These are phyloP conservation scores for Nemapogon koenigi DNA, from an alignment of 2,888 invertebrate genomes.

Conservation along the genomic window DNA sequence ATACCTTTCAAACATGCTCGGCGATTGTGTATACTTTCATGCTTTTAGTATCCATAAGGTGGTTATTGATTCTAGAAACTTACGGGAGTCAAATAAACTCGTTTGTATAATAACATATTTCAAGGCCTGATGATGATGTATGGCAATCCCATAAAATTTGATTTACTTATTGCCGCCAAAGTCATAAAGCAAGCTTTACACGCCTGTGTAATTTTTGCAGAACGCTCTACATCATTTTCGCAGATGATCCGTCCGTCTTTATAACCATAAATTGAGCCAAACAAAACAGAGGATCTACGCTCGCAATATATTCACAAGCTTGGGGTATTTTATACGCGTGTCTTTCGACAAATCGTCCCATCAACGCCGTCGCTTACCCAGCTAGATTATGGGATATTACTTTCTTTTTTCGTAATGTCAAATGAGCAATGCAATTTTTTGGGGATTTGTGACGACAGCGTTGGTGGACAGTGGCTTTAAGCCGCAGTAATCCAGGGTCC, in stretches of 20 bases:
- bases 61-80: too few species aligned
- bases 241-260: constrained; percentile 18
- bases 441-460: constrained; percentile 7
- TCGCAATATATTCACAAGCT: constrained; percentile 34
- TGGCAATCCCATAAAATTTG: too few species aligned
- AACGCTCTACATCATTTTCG: constrained; percentile 25
- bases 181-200: constrained; percentile 24
- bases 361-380: constrained; percentile 22
- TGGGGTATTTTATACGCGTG: constrained; percentile 34
- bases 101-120: too few species aligned
- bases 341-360: constrained; percentile 31
- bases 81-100: too few species aligned
- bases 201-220: constrained; percentile 20
- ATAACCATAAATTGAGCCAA: constrained; percentile 34
- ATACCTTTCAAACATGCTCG: too few species aligned
- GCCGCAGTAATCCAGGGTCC: constrained; percentile 1
- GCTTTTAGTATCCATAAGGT: too few species aligned
- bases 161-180: too few species aligned
- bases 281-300: constrained; percentile 32
- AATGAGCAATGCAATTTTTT: constrained; percentile 18
- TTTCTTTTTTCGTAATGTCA: constrained; percentile 11
- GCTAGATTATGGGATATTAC: constrained; percentile 10
- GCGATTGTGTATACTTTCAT: too few species aligned
- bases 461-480: constrained; percentile 6
- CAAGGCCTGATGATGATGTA: too few species aligned